Evolutionary conservation across 1,140 invertebrate species (phyloP), one percentile per base, ranked within the genome.

Genomic region (Megalopta genalis): DNA sequence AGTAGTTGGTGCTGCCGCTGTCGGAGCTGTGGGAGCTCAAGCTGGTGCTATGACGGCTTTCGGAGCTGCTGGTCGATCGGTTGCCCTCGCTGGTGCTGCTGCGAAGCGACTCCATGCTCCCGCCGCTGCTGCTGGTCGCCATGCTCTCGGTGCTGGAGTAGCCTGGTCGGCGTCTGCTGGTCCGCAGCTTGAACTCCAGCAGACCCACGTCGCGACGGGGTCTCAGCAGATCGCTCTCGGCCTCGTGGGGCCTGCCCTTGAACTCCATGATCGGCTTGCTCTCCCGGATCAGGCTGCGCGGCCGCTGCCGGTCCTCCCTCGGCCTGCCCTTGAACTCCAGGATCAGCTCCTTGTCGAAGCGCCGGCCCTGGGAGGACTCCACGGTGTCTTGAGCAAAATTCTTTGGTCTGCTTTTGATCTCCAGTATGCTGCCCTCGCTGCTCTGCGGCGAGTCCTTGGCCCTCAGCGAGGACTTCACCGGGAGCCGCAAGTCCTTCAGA

Each of bases 91-190:
- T 97, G 39, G 96, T 97, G 88, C 96, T 97, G 91, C 96, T 97
- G 42, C 96, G 93, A 46, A 97, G 91, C 21, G 96, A 97, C 88
- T 97, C 96, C 95, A 97, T 96, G 90, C 96, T 97, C 14, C 96
- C 96, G 37, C 96, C 96, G 88, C 96, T 97, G 90, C 96, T 97
- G 80, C 96, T 96, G 2, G 96, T 97, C 14, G 96, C 96, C 94
- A 97, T 97, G 88, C 96, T 97, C 89, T 97, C 97, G 2, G 96
- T 96, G 87, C 96, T 97, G 0, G 96, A 97, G 89, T 96, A 97
- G 73, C 97, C 97, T 70, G 94, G 93, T 85, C 94, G 93, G 32
- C 94, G 92, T 82, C 94, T 94, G 49, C 90, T 92, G 12, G 86
- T 89, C 8, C 90, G 82, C n/a, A 92, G 68, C 42, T 93, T 93